phyloP scores from a whole-genome alignment of 2,888 invertebrate species.

The Habroteleia sp. region DNA sequence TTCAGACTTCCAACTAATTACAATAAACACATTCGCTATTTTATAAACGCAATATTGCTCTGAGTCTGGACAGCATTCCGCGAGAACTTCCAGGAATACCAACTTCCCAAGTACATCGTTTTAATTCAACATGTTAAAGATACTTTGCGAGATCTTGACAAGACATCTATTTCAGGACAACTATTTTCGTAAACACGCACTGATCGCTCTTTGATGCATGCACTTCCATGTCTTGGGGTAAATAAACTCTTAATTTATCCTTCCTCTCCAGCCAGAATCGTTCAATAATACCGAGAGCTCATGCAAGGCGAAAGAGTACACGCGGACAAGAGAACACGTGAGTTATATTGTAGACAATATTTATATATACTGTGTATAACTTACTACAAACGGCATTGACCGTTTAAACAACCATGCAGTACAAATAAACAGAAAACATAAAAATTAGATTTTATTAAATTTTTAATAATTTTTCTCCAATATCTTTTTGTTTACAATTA shows the following conservation, averaged over 20 bases:
- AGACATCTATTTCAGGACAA: constrained; percentile 57
- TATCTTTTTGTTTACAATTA: too few relatives aligned
- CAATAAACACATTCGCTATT: too few relatives aligned
- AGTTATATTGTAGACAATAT: too few relatives aligned
- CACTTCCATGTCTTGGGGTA: constrained; percentile 45
- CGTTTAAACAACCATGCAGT: too few relatives aligned
- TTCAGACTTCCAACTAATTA: constrained; percentile 1
- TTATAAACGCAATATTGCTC: constrained; percentile 13
- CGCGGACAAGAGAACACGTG: constrained; percentile 2
- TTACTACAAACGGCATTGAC: too few relatives aligned
- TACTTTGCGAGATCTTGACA: constrained; percentile 48
- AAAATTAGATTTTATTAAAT: too few relatives aligned
- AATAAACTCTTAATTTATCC: constrained; percentile 62
- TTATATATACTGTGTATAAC: too few relatives aligned
- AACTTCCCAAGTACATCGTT: constrained; percentile 36
- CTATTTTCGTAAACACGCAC: constrained; percentile 55
- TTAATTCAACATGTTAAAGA: constrained; percentile 38
- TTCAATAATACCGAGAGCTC: constrained; percentile 28
- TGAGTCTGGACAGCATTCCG: constrained; percentile 22
- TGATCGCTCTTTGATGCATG: constrained; percentile 52
- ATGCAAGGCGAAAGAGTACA: constrained; percentile 12
- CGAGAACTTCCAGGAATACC: constrained; percentile 18
- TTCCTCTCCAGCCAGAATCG: constrained; percentile 38
- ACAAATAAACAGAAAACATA: too few relatives aligned
- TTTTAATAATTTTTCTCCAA: too few relatives aligned